phyloP scores from a whole-genome alignment of 2,797 vertebrate genomes.

The Sorex maritimensis region DNA sequence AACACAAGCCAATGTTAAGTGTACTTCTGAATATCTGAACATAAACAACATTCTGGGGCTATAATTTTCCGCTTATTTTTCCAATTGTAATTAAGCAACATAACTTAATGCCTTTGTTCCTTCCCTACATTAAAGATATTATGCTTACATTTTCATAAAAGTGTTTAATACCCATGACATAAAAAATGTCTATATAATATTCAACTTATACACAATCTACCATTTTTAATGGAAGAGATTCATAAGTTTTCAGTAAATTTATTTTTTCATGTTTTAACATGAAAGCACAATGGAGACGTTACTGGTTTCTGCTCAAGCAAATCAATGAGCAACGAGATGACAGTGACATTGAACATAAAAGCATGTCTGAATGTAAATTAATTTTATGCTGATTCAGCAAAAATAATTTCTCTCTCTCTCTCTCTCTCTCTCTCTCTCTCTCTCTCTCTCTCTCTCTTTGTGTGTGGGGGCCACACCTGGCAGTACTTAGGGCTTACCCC shows the following conservation, averaged over 20 bases:
- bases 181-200: not conserved
- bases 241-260: constrained; percentile 33
- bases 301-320: too few relatives aligned
- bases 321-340: too few relatives aligned
- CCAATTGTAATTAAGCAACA: not conserved
- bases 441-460: too few relatives aligned
- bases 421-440: too few relatives aligned
- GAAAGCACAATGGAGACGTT: not conserved
- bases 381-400: too few relatives aligned
- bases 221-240: not conserved
- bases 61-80: constrained; percentile 16
- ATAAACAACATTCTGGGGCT: not conserved
- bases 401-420: too few relatives aligned
- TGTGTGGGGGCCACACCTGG: too few relatives aligned
- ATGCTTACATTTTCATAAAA: constrained; percentile 49
- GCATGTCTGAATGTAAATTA: too few relatives aligned
- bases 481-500: too few relatives aligned
- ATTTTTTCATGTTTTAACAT: constrained; percentile 17
- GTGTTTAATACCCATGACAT: not conserved
- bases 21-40: not conserved
- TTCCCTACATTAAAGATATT: constrained; percentile 10
- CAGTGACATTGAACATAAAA: too few relatives aligned
- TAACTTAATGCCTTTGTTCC: not conserved
- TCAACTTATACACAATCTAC: not conserved
- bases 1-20: too few relatives aligned